A percentile compares a stretch with the other conserved stretches of the same genome.
Conservation (phyloP, 2,113 vertebrate species). For the Lanius collurio region DNA sequence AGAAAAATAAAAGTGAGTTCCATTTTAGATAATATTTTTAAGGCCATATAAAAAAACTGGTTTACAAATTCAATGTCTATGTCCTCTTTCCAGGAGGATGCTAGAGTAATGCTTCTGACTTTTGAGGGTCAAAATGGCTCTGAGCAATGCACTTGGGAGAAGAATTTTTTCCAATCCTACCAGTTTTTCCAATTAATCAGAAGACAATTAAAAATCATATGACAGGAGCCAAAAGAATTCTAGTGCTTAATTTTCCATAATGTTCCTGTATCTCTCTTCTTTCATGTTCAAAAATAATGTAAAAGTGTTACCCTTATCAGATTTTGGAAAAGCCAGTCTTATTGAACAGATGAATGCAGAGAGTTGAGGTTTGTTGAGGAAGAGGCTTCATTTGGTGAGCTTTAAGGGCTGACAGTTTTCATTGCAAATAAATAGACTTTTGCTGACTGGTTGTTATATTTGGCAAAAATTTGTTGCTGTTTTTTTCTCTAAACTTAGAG, state of each 20-base stretch:
- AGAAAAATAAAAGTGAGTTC: not conserved
- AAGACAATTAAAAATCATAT: not conserved
- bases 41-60: not conserved
- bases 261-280: not conserved
- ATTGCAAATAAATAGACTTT: not conserved
- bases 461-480: not conserved
- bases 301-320: not conserved
- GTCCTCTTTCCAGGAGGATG: not conserved
- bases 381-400: not conserved
- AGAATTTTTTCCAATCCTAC: not conserved
- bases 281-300: not conserved
- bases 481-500: not conserved
- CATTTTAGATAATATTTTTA: not conserved
- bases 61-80: not conserved
- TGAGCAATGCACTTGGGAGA: not conserved
- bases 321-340: not conserved
- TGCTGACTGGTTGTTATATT: not conserved
- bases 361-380: not conserved
- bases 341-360: not conserved
- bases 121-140: not conserved
- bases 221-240: not conserved
- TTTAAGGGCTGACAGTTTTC: not conserved
- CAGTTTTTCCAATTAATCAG: not conserved
- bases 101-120: not conserved
- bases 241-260: not conserved